Conservation (phyloP, 2,113 vertebrate genomes). For the Anser brachyrhynchus region DNA sequence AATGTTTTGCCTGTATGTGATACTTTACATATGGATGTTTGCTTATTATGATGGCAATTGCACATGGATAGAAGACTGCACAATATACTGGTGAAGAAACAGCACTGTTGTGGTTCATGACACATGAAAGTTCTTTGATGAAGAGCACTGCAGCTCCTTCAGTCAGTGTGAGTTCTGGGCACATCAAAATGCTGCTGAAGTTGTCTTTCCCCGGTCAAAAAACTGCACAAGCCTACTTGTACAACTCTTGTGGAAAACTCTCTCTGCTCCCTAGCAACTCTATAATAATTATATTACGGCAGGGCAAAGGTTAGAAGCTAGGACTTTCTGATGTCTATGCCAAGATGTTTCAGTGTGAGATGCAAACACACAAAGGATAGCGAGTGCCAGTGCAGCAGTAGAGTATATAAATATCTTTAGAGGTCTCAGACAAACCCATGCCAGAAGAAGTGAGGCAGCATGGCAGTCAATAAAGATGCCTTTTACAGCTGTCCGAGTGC, state of each 20-base stretch:
- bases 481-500: background rate
- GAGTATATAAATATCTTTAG: background rate
- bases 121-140: background rate
- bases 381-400: background rate
- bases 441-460: background rate
- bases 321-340: background rate
- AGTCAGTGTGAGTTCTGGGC: background rate
- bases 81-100: background rate
- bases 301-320: background rate
- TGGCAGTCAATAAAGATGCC: background rate
- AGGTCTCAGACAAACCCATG: background rate
- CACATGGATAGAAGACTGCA: background rate
- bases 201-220: background rate
- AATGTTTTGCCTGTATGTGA: too few relatives aligned
- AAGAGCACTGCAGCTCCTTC: background rate
- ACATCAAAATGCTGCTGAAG: background rate
- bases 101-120: background rate
- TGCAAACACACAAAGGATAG: background rate
- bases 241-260: background rate
- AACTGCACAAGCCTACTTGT: background rate
- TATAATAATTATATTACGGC: background rate
- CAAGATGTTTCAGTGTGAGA: background rate
- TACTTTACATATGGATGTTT: background rate
- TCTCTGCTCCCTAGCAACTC: background rate
- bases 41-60: background rate